Evolutionary conservation across 2,797 vertebrate species (phyloP).

Genomic region (Molossus alvarezi): DNA sequence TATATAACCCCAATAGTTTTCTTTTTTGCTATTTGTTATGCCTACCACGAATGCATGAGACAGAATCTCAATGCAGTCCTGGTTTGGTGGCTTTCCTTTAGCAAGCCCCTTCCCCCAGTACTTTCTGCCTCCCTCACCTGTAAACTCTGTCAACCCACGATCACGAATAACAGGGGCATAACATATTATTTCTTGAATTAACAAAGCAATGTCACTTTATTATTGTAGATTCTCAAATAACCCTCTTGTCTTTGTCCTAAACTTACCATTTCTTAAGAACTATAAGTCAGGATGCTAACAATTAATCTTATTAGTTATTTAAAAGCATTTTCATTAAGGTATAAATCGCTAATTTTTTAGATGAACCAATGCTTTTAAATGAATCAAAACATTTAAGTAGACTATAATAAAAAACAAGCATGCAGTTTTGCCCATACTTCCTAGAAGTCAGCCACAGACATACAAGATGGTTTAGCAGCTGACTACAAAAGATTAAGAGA

Average conservation of each 20-base stretch:
- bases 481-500: constrained; percentile 48
- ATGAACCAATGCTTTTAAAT: constrained; percentile 27
- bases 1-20: constrained; percentile 50
- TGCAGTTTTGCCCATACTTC: constrained; percentile 2
- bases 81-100: not conserved
- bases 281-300: not conserved
- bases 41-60: not conserved
- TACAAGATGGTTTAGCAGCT: constrained; percentile 35
- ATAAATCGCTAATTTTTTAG: constrained; percentile 18
- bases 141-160: not conserved
- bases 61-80: not conserved
- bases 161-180: not conserved
- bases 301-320: not conserved
- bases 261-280: constrained; percentile 13
- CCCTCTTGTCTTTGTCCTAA: not conserved
- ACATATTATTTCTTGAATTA: not conserved
- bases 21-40: not conserved
- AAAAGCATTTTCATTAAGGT: constrained; percentile 18
- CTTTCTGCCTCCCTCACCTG: not conserved
- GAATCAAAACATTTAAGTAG: constrained; percentile 17
- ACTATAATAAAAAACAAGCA: constrained; percentile 61
- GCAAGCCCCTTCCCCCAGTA: not conserved
- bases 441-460: constrained; percentile 9
- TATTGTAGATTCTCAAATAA: constrained; percentile 5
- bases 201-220: not conserved